Evolutionary conservation across 2,888 invertebrate species (phyloP).

Genomic region (Drosophila buzzatii): DNA sequence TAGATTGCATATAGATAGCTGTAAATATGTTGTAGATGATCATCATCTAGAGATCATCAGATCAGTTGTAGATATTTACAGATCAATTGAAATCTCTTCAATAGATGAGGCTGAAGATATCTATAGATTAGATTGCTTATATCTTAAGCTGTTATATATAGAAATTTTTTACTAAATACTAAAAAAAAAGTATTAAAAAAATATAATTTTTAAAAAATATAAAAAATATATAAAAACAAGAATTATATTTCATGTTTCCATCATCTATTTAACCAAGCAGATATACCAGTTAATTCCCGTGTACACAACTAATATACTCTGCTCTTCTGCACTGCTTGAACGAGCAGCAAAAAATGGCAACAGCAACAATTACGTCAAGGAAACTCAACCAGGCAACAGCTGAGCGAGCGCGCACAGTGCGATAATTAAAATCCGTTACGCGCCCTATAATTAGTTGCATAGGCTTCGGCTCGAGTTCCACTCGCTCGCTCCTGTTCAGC

Average conservation of each 20-base stretch:
- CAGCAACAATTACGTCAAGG: constrained; percentile 55
- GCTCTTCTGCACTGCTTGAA: background rate
- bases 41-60: background rate
- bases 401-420: constrained; percentile 54
- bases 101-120: background rate
- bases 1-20: background rate
- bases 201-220: background rate
- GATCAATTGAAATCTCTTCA: too few species aligned
- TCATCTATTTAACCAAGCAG: background rate
- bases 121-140: background rate
- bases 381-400: constrained; percentile 63
- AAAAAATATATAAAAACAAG: background rate
- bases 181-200: background rate
- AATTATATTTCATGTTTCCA: background rate
- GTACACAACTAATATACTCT: background rate
- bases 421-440: constrained; percentile 79
- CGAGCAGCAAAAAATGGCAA: constrained; percentile 6
- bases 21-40: too few species aligned
- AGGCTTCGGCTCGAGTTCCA: constrained; percentile 17
- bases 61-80: background rate
- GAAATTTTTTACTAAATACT: too few species aligned
- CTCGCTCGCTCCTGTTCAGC: background rate
- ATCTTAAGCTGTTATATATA: too few species aligned
- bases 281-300: background rate
- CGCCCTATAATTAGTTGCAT: constrained; percentile 79